A percentile compares a stretch with the other conserved stretches of the same genome.
Evolutionary conservation across 1,140 invertebrate genomes (phyloP).

Genomic region (Coptotermes formosanus): DNA sequence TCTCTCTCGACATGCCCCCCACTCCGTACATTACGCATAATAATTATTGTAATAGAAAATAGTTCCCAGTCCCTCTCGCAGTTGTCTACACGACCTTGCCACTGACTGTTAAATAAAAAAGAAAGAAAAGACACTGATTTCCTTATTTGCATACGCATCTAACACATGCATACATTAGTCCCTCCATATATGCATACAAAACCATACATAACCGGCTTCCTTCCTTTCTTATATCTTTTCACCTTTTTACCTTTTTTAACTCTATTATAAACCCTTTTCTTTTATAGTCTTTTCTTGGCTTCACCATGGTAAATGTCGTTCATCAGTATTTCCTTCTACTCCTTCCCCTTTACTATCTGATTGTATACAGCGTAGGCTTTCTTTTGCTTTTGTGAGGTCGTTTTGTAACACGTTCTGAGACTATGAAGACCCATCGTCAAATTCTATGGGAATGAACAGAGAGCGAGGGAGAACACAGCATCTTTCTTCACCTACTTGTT

Average conservation of each 20-base stretch:
- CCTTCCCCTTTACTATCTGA: not conserved
- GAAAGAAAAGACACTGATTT: conserved; percentile 11
- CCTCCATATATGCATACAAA: conserved; percentile 6
- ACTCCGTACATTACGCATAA: not conserved
- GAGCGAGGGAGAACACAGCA: not conserved
- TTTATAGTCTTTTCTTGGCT: not conserved
- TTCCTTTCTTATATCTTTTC: not conserved
- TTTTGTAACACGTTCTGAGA: conserved; percentile 1
- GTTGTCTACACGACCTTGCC: not conserved
- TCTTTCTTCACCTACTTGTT: conserved; percentile 13
- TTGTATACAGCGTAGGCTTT: not conserved
- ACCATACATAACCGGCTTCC: conserved; percentile 3
- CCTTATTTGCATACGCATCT: conserved; percentile 18
- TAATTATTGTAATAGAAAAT: conserved; percentile 6
- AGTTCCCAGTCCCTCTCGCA: not conserved
- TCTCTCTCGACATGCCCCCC: not conserved
- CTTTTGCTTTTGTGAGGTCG: not conserved
- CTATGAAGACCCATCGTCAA: not conserved
- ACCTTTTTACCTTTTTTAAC: conserved; percentile 2
- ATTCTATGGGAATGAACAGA: not conserved
- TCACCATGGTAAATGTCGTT: not conserved
- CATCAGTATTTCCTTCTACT: not conserved
- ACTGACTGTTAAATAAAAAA: not conserved
- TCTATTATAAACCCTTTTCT: conserved; percentile 13
- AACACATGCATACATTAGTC: not conserved